Evolutionary conservation across 1,140 invertebrate genomes (phyloP).

Genomic region (Drosophila kepulauana): DNA sequence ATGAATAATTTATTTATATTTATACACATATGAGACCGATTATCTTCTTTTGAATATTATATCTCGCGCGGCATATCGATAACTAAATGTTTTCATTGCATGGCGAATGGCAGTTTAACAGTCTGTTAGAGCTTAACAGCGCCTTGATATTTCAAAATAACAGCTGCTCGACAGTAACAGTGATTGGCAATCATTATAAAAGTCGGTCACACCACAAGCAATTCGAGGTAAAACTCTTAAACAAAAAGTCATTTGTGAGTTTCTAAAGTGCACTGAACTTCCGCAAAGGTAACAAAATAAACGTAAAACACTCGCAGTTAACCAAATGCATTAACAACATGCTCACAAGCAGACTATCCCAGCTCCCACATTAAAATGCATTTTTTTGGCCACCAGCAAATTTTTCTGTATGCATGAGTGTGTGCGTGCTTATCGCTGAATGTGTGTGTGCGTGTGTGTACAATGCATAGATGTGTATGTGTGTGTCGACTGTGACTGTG

Average conservation of each 20-base stretch:
- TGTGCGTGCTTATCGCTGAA: conserved; percentile 36
- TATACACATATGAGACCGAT: no score
- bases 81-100: neutral
- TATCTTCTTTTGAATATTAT: neutral
- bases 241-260: conserved; percentile 52
- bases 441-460: conserved; percentile 43
- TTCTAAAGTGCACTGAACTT: conserved; percentile 51
- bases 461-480: conserved; percentile 34
- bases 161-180: conserved; percentile 28
- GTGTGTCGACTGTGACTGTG: conserved; percentile 63
- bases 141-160: conserved; percentile 3
- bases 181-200: conserved; percentile 15
- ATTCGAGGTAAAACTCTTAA: conserved; percentile 55
- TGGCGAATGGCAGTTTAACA: conserved; percentile 16
- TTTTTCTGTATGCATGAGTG: conserved; percentile 54
- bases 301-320: conserved; percentile 36
- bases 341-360: conserved; percentile 42
- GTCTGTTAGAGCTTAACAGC: conserved; percentile 4
- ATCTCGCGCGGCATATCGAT: conserved; percentile 9
- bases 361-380: conserved; percentile 44
- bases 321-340: conserved; percentile 46
- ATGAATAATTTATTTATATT: no score
- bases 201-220: conserved; percentile 40
- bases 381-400: conserved; percentile 52
- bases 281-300: conserved; percentile 47